Percentiles rank a stretch among this genome's conserved stretches.
phyloP scores from a whole-genome alignment of 2,888 invertebrate genomes.

The Seladonia tumulorum region DNA sequence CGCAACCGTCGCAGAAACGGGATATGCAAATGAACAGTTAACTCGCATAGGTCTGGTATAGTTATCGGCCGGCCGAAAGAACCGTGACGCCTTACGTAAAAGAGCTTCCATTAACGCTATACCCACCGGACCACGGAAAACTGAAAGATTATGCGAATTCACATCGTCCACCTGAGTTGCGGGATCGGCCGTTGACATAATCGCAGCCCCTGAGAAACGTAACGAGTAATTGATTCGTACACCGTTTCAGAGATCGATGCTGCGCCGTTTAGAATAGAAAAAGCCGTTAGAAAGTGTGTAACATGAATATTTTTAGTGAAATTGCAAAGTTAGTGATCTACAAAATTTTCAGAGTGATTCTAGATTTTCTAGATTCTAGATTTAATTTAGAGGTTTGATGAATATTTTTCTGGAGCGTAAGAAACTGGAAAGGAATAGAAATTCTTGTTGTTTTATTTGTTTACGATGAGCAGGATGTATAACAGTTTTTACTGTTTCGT shows the following conservation, averaged over 20 bases:
- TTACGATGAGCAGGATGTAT: not conserved
- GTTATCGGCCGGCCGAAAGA: conserved; percentile 50
- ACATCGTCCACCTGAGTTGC: not conserved
- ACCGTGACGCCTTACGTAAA: conserved; percentile 59
- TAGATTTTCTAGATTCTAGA: not conserved
- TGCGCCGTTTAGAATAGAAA: not conserved
- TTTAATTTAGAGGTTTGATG: not conserved
- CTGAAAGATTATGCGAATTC: not conserved
- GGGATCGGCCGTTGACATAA: not conserved
- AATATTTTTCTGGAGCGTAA: not conserved
- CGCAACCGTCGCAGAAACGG: conserved; percentile 68
- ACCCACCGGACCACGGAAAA: not conserved
- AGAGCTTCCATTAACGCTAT: conserved; percentile 12
- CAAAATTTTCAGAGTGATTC: not conserved
- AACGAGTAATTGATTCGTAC: not conserved
- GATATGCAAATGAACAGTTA: conserved; percentile 75
- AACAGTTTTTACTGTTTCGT: not conserved
- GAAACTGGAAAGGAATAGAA: not conserved
- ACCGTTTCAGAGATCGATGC: not conserved
- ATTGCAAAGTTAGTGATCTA: not conserved
- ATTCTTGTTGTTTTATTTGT: not conserved
- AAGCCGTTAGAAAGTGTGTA: not conserved
- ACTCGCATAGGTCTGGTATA: conserved; percentile 47
- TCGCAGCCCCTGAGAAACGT: not conserved
- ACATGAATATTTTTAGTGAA: not conserved